These are phyloP conservation scores for Parambassis ranga DNA, from an alignment of 2,797 vertebrate species.

Conservation along the genomic window DNA sequence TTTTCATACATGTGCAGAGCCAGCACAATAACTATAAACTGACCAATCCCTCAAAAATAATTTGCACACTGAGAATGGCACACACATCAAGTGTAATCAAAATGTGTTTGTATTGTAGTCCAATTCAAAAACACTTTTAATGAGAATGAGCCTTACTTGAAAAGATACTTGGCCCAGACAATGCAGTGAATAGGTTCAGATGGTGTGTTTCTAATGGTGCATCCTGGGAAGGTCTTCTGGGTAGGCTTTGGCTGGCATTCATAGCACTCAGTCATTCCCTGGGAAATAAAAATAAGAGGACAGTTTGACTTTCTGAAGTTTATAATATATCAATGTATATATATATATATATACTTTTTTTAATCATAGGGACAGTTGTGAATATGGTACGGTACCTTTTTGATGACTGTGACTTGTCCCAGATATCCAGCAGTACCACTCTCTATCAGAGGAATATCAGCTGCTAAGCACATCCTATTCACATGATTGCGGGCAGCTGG, in stretches of 20 bases:
- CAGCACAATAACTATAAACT: not conserved
- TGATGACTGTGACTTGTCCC: slow-evolving; percentile 97
- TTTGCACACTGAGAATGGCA: not conserved
- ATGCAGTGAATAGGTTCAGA: slow-evolving; percentile 99
- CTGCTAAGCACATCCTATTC: slow-evolving; percentile 98
- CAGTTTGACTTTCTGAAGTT: too few relatives aligned
- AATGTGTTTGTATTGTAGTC: not conserved
- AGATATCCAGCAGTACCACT: slow-evolving; percentile 97
- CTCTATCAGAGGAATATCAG: slow-evolving; percentile 95
- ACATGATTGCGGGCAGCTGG: slow-evolving; percentile 96
- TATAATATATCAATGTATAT: too few relatives aligned
- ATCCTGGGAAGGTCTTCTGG: slow-evolving; percentile 98
- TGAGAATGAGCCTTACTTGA: slow-evolving; percentile 85
- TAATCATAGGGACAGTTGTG: too few relatives aligned
- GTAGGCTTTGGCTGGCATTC: slow-evolving; percentile 97
- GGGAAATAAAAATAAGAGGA: not conserved
- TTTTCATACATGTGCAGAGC: not conserved
- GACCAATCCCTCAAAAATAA: not conserved
- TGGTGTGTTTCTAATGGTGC: slow-evolving; percentile 97
- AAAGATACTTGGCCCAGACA: slow-evolving; percentile 98
- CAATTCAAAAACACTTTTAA: not conserved
- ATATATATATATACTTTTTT: too few relatives aligned
- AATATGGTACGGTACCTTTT: too few relatives aligned
- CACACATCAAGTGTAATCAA: too few relatives aligned
- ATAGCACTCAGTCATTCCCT: slow-evolving; percentile 97